phyloP scores from a whole-genome alignment of 1,140 invertebrate genomes.

The Neocloeon triangulifer region DNA sequence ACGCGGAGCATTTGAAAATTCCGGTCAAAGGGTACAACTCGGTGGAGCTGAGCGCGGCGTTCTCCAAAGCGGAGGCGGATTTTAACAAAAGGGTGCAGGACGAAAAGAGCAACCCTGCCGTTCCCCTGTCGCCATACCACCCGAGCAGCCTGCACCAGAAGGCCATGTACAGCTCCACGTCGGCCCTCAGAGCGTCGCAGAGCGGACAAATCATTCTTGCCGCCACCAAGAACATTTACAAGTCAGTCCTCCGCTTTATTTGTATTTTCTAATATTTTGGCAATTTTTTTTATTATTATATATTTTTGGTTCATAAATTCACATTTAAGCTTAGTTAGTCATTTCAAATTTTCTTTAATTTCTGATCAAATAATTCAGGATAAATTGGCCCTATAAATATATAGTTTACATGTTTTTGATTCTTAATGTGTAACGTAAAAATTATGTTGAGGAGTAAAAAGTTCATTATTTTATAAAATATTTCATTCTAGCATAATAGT shows the following conservation, averaged over 20 bases:
- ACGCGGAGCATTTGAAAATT: background rate
- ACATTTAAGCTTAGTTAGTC: no score
- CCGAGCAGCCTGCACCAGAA: constrained; percentile 28
- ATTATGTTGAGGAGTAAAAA: no score
- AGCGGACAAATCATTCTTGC: constrained; percentile 36
- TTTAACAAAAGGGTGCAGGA: background rate
- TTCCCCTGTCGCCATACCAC: background rate
- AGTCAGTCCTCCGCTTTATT: constrained; percentile 1
- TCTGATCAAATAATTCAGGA: no score
- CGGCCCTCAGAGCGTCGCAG: constrained; percentile 30
- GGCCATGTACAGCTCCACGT: constrained; percentile 30
- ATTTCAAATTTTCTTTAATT: no score
- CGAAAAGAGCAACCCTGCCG: background rate
- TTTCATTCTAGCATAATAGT: no score
- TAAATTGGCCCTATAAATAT: no score
- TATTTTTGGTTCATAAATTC: no score
- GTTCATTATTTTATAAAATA: no score
- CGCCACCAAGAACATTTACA: constrained; percentile 30
- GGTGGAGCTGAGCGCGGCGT: background rate
- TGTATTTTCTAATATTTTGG: background rate
- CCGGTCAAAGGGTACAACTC: background rate
- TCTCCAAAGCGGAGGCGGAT: background rate
- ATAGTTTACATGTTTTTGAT: no score
- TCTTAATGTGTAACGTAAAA: no score
- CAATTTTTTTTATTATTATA: no score